These are phyloP conservation scores for Empidonax alnorum DNA, from an alignment of 2,113 vertebrate species.

Conservation along the genomic window DNA sequence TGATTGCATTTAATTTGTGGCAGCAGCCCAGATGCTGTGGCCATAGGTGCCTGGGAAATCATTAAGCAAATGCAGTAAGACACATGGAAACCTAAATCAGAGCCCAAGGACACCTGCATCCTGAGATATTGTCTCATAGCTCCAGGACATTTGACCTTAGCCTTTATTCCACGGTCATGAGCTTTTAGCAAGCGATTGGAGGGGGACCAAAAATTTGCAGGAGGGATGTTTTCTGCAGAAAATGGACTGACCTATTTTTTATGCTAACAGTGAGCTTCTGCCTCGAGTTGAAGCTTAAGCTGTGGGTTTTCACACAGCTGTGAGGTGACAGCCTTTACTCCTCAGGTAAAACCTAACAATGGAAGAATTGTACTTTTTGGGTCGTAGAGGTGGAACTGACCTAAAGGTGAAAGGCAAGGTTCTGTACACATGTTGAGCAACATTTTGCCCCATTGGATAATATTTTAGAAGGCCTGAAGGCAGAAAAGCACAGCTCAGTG, in stretches of 20 bases:
- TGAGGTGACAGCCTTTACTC: constrained; percentile 43
- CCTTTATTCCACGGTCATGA: constrained; percentile 43
- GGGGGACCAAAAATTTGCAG: constrained; percentile 29
- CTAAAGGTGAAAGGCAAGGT: constrained; percentile 28
- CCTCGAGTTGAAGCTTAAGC: neutral
- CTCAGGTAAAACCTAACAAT: constrained; percentile 22
- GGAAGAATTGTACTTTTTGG: neutral
- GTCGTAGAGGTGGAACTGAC: neutral
- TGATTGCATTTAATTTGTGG: constrained; percentile 64
- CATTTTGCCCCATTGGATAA: neutral
- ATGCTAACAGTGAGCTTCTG: constrained; percentile 7
- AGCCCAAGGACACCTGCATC: constrained; percentile 57
- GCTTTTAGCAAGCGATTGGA: constrained; percentile 14
- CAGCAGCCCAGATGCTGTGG: constrained; percentile 63
- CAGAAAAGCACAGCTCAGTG: neutral
- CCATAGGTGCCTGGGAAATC: constrained; percentile 62
- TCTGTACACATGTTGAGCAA: neutral
- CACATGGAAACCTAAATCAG: constrained; percentile 59
- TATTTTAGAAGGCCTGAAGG: constrained; percentile 13
- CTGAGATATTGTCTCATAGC: constrained; percentile 47
- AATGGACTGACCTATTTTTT: constrained; percentile 58
- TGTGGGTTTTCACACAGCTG: constrained; percentile 28
- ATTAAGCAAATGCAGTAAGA: constrained; percentile 68
- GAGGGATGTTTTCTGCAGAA: constrained; percentile 21
- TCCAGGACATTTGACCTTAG: constrained; percentile 39